phyloP scores from a whole-genome alignment of 2,888 invertebrate genomes.

The Cerastis rubricosa region DNA sequence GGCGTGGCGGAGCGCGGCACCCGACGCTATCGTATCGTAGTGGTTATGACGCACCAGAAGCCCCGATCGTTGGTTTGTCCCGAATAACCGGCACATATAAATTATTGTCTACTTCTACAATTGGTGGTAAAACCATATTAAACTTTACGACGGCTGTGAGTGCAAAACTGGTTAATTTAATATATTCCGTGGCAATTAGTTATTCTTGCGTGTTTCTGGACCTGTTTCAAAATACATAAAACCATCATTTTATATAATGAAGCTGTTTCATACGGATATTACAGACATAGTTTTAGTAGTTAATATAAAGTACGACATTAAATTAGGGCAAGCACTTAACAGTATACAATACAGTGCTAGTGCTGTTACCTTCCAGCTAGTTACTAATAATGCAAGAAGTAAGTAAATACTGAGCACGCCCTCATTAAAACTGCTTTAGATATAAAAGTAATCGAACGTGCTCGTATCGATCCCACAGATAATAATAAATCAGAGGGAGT shows the following conservation, averaged over 20 bases:
- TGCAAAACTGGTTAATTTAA: conserved; percentile 53
- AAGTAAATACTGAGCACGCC: conserved; percentile 67
- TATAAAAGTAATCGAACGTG: conserved; percentile 69
- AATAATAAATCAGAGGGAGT: conserved; percentile 78
- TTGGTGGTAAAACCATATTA: conserved; percentile 63
- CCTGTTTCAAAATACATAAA: conserved; percentile 56
- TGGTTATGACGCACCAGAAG: conserved; percentile 82
- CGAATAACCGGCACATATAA: conserved; percentile 69
- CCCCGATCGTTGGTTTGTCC: conserved; percentile 82
- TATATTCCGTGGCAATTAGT: conserved; percentile 45
- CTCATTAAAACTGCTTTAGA: conserved; percentile 68
- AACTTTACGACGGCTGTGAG: conserved; percentile 79
- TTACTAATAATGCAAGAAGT: conserved; percentile 43
- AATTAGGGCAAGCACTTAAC: conserved; percentile 19
- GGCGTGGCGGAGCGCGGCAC: conserved; percentile 76
- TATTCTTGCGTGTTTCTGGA: conserved; percentile 72
- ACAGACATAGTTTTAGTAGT: not conserved
- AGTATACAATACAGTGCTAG: conserved; percentile 18
- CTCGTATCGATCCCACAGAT: conserved; percentile 81
- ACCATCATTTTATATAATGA: conserved; percentile 33
- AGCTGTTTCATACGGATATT: conserved; percentile 11
- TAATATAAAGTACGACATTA: conserved; percentile 8
- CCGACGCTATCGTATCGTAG: conserved; percentile 80
- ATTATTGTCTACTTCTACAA: conserved; percentile 61
- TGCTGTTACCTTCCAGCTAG: conserved; percentile 24